These are phyloP conservation scores for Drosophila pruinosa DNA, from an alignment of 1,140 invertebrate species.

Conservation along the genomic window DNA sequence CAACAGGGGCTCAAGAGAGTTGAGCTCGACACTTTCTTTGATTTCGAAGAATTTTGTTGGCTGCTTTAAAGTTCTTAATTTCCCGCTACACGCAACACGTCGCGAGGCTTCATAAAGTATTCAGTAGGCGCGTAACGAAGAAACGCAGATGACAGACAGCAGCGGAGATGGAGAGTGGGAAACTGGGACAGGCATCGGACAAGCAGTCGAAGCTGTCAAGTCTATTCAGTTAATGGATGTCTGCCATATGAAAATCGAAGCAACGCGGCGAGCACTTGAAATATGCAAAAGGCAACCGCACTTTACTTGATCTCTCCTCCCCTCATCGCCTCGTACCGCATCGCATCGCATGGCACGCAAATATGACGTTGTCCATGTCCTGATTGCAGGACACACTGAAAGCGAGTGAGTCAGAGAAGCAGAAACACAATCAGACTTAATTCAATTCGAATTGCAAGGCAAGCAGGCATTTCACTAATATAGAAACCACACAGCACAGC, in stretches of 20 bases:
- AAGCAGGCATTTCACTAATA: constrained; percentile 47
- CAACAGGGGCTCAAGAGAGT: background rate
- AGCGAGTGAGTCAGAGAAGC: background rate
- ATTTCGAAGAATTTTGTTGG: background rate
- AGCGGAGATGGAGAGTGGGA: background rate
- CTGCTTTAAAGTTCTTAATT: constrained; percentile 20
- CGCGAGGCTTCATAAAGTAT: constrained; percentile 42
- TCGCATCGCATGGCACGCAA: too few relatives aligned
- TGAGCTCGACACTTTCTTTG: background rate
- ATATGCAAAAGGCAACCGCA: constrained; percentile 73
- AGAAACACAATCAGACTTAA: constrained; percentile 28
- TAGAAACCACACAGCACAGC: background rate
- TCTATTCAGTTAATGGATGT: constrained; percentile 74
- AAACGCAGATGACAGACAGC: constrained; percentile 2
- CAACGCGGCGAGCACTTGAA: constrained; percentile 45
- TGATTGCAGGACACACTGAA: background rate
- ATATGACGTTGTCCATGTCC: background rate
- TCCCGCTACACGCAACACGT: constrained; percentile 10
- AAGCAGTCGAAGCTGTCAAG: constrained; percentile 42
- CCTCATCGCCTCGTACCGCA: background rate
- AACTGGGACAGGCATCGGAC: constrained; percentile 46
- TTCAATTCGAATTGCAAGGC: constrained; percentile 22
- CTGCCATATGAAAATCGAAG: constrained; percentile 42
- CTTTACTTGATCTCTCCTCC: constrained; percentile 31
- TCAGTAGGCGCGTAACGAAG: constrained; percentile 23